phyloP scores from a whole-genome alignment of 2,888 invertebrate species.

The Tinea semifulvella region DNA sequence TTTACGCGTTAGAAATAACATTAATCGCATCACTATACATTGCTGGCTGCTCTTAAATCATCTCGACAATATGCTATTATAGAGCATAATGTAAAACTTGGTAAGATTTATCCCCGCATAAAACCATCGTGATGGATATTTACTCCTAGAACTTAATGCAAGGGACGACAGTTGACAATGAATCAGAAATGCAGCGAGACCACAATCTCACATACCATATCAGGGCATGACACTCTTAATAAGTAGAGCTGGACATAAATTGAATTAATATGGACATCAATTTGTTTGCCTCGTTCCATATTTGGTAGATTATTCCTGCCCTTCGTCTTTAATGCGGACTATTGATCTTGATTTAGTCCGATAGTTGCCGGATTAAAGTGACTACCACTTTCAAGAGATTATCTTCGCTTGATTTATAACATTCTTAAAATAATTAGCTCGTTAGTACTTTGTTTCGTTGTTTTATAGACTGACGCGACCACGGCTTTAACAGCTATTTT shows the following conservation, averaged over 20 bases:
- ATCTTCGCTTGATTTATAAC: slow-evolving; percentile 6
- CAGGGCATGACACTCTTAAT: not conserved
- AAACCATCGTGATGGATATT: too few relatives aligned
- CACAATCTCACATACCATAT: slow-evolving; percentile 19
- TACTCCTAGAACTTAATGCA: slow-evolving; percentile 7
- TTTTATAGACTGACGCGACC: not conserved
- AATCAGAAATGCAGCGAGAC: slow-evolving; percentile 41
- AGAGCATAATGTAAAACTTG: not conserved
- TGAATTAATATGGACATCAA: slow-evolving; percentile 45
- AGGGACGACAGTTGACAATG: slow-evolving; percentile 29
- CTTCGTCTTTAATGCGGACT: not conserved
- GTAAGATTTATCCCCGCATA: slow-evolving; percentile 3
- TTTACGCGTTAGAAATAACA: slow-evolving; percentile 1
- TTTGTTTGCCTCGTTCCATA: slow-evolving; percentile 33
- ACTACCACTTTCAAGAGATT: too few relatives aligned
- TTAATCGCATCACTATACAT: slow-evolving; percentile 1
- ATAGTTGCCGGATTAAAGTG: not conserved
- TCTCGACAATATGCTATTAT: not conserved
- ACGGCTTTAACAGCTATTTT: not conserved
- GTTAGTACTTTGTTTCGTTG: slow-evolving; percentile 6
- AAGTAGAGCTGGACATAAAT: slow-evolving; percentile 31
- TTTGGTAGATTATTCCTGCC: slow-evolving; percentile 21
- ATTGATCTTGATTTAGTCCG: not conserved
- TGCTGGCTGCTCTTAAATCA: not conserved
- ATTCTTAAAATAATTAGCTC: slow-evolving; percentile 9